Percentiles rank a stretch among this genome's conserved stretches.
phyloP scores from a whole-genome alignment of 2,113 vertebrate genomes.

The Montifringilla adamsi region DNA sequence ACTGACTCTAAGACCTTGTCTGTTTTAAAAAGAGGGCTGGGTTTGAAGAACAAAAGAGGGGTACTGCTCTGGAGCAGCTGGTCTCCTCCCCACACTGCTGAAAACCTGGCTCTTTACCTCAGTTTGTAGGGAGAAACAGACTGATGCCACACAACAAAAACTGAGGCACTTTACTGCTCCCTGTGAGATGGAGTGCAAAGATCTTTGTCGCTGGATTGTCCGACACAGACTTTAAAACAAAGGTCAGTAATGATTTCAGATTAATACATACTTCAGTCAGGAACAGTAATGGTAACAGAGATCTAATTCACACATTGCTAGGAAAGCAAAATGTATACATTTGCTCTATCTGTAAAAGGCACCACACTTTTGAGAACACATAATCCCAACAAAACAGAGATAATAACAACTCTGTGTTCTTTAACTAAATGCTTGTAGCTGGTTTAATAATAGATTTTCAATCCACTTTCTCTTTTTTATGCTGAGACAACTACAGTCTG shows the following conservation, averaged over 20 bases:
- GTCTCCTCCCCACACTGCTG: background rate
- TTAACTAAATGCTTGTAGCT: slow-evolving; percentile 32
- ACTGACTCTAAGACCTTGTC: background rate
- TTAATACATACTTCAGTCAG: background rate
- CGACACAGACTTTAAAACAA: background rate
- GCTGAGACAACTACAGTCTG: slow-evolving; percentile 1
- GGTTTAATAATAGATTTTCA: slow-evolving; percentile 58
- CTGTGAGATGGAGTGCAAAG: background rate
- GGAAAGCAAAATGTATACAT: background rate
- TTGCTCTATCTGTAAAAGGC: background rate
- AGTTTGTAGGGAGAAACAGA: background rate
- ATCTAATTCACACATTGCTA: background rate
- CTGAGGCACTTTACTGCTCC: background rate
- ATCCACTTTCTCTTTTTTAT: slow-evolving; percentile 29
- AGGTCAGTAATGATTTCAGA: background rate
- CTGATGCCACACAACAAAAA: background rate
- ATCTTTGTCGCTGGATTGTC: background rate
- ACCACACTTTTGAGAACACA: background rate
- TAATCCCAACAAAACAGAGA: slow-evolving; percentile 50
- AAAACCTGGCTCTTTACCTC: background rate
- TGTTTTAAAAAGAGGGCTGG: background rate
- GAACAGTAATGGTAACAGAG: background rate
- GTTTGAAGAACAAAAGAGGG: background rate
- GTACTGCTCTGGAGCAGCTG: background rate
- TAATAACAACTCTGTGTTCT: background rate